Evolutionary conservation across 2,888 invertebrate species (phyloP).

Genomic region (Charanyca ferruginea): DNA sequence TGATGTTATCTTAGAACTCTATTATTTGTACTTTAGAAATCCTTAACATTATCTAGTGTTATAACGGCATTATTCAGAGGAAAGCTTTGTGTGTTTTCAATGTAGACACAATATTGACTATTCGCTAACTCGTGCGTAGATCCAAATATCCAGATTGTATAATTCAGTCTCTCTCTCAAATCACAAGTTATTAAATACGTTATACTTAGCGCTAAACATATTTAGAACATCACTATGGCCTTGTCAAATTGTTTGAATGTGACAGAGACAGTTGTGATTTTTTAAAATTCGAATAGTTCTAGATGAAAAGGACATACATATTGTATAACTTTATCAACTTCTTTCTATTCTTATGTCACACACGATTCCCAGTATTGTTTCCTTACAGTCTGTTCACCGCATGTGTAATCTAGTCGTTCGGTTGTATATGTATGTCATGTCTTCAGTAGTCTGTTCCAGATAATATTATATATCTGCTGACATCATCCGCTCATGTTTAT

Average conservation of each 20-base stretch:
- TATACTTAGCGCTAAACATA: too few species aligned
- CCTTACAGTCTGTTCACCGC: neutral
- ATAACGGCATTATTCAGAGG: neutral
- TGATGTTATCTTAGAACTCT: too few species aligned
- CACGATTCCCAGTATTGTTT: neutral
- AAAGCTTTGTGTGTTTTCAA: neutral
- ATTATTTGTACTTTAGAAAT: neutral
- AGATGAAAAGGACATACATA: too few species aligned
- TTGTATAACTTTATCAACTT: neutral
- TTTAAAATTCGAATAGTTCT: too few species aligned
- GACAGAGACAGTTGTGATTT: too few species aligned
- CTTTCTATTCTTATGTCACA: neutral
- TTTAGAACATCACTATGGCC: too few species aligned
- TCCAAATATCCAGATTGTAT: neutral
- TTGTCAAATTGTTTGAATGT: too few species aligned
- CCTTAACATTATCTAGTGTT: neutral
- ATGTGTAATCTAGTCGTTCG: neutral
- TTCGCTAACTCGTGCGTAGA: neutral
- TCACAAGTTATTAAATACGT: too few species aligned
- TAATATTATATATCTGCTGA: neutral
- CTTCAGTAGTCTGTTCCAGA: neutral
- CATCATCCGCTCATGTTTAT: slow-evolving; percentile 46
- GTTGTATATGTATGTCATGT: neutral
- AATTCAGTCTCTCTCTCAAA: neutral
- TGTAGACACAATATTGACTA: neutral